Conservation (phyloP, 2,888 invertebrate species). For the Archips crataeganus region DNA sequence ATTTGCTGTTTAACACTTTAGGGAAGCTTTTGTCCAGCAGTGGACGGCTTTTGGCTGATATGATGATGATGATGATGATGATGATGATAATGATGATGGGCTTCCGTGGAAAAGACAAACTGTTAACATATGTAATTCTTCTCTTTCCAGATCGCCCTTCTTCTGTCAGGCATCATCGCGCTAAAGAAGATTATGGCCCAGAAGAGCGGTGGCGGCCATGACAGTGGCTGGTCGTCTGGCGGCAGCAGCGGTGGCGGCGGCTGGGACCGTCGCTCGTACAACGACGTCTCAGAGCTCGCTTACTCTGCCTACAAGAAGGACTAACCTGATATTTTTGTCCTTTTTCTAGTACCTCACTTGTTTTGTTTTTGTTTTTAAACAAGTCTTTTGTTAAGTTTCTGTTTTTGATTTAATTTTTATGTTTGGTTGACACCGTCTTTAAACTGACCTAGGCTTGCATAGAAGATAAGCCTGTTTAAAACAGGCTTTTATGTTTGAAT, state of each 20-base stretch:
- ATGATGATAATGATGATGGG: no score
- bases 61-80: no score
- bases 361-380: background rate
- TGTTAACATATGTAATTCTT: background rate
- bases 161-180: constrained; percentile 92
- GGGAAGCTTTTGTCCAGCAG: no score
- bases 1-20: no score
- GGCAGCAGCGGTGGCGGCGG: constrained; percentile 84
- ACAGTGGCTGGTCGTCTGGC: constrained; percentile 83
- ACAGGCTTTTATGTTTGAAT: background rate
- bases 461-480: no score
- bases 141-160: constrained; percentile 90
- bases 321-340: constrained; percentile 45
- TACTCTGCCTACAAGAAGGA: constrained; percentile 88
- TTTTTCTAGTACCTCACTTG: constrained; percentile 3
- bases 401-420: background rate
- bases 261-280: constrained; percentile 90
- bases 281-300: constrained; percentile 86
- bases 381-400: background rate
- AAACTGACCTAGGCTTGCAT: background rate
- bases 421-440: background rate
- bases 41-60: no score
- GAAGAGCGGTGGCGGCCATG: constrained; percentile 86
- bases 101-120: no score
- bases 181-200: constrained; percentile 92